phyloP scores from a whole-genome alignment of 2,113 vertebrate genomes.

The Brachyistius frenatus region DNA sequence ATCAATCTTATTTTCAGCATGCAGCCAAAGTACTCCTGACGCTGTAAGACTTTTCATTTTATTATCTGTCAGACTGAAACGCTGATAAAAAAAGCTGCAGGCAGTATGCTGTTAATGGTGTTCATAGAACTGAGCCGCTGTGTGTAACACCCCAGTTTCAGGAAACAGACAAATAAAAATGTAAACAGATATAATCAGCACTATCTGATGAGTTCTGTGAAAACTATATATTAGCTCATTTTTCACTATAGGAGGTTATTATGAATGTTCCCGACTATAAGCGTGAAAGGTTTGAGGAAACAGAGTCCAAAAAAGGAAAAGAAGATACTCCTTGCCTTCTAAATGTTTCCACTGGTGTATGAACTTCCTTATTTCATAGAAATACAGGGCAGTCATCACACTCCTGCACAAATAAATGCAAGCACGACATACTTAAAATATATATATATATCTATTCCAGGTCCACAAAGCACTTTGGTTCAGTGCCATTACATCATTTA shows the following conservation, averaged over 20 bases:
- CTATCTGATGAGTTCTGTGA: background rate
- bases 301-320: constrained; percentile 23
- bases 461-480: constrained; percentile 8
- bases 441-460: background rate
- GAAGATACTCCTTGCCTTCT: background rate
- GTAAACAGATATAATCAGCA: background rate
- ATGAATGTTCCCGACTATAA: background rate
- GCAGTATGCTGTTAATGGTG: constrained; percentile 24
- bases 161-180: background rate
- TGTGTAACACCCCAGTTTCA: background rate
- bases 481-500: constrained; percentile 22
- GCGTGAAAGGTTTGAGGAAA: background rate
- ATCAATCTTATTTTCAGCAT: constrained; percentile 58
- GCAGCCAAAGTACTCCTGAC: constrained; percentile 28
- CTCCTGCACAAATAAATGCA: background rate
- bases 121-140: background rate
- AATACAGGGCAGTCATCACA: constrained; percentile 1
- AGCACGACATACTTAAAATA: background rate
- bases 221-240: constrained; percentile 5
- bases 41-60: constrained; percentile 51
- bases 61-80: constrained; percentile 62
- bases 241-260: constrained; percentile 7
- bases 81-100: constrained; percentile 46
- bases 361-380: constrained; percentile 40
- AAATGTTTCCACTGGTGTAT: background rate